Conservation (phyloP, 1,140 invertebrate species). For the Lepidurus arcticus region DNA sequence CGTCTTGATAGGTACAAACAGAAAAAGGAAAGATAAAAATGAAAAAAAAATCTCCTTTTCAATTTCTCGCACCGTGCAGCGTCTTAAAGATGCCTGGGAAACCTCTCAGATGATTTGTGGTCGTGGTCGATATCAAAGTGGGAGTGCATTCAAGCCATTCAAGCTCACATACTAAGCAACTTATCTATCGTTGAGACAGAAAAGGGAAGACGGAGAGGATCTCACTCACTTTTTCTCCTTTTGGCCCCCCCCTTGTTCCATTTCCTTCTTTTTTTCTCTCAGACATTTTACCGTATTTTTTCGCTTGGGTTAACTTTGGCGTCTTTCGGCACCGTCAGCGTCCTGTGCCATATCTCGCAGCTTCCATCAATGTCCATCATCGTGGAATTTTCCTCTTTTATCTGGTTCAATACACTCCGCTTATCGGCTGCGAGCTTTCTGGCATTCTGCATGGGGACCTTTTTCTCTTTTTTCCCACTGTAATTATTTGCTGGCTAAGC, state of each 20-base stretch:
- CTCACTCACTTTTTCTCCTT: too few species aligned
- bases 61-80: background rate
- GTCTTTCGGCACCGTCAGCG: background rate
- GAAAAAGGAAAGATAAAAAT: too few species aligned
- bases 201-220: too few species aligned
- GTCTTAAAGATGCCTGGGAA: background rate
- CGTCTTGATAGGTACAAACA: too few species aligned
- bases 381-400: background rate
- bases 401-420: background rate
- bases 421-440: background rate
- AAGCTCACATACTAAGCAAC: background rate
- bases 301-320: background rate
- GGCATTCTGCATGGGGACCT: background rate
- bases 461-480: background rate
- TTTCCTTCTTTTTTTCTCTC: too few species aligned
- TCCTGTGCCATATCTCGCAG: background rate
- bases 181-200: background rate
- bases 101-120: background rate
- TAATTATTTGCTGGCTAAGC: slow-evolving; percentile 3
- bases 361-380: background rate
- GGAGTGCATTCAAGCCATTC: background rate
- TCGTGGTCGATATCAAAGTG: background rate
- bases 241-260: too few species aligned
- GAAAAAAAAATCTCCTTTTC: background rate
- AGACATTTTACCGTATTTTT: background rate